Evolutionary conservation across 23 tunicate genomes (phyloP), one percentile per base, ranked within the genome.

Genomic region (Clavelina lepadiformis): DNA sequence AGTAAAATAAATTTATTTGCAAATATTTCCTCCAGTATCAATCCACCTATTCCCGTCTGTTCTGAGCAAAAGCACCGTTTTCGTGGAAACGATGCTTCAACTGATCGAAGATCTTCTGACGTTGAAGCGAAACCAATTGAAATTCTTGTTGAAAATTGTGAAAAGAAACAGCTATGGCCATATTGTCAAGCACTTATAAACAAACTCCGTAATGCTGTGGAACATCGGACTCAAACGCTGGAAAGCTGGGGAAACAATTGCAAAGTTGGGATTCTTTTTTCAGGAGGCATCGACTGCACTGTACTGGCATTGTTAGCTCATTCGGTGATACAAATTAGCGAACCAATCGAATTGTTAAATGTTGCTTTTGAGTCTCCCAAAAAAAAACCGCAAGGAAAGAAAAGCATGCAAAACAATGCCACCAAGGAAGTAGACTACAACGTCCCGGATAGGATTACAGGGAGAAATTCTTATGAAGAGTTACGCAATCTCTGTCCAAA

Each of bases 231-330:
- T 0, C 21, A 27, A 46, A 26, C 38, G 2, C 56, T 44, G 3
- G 38, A 31, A 47, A 49, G 28, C 56, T 63, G 71, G 66, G 25
- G 64, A 34, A 46, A 53, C 18, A 32, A 38, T 3, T 45, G 75
- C 15, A 58, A 68, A 35, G 61, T 80, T 32, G 92, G 82, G 19
- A 41, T 91, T 72, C 51, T 91, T 23, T 91, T 91, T 68, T 82
- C 92, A 1, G 98, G 98, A n/a, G 98, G 98, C 1, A 65, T 91
- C 5, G 98, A 91, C 47, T 91, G 98, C 54, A 71, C 86, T 35
- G 68, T 91, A 15, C 15, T 91, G 28, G 98, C 86, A 28, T 71
- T 69, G 46, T 55, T 89, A 28, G 88, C 83, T n/a, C 53, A 89
- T 69, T 31, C 27, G 35, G 46, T 23, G 64, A 29, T 81, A 4